These are phyloP conservation scores for Hybos culiciformis DNA, from an alignment of 2,888 invertebrate genomes.

Conservation along the genomic window DNA sequence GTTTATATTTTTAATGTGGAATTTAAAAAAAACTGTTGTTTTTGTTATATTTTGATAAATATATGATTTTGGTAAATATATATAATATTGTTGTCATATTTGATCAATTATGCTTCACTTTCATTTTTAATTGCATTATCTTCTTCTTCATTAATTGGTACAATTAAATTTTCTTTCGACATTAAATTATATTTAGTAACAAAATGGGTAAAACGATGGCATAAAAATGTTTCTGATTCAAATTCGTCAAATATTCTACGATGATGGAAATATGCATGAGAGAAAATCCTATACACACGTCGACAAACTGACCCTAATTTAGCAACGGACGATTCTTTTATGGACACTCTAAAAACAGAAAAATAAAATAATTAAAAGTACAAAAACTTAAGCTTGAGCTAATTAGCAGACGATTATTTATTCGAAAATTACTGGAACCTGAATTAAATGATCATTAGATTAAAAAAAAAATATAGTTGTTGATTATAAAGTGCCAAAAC, in stretches of 20 bases:
- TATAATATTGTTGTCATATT: neutral
- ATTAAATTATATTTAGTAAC: conserved; percentile 97
- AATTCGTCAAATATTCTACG: conserved; percentile 93
- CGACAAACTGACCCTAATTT: conserved; percentile 98
- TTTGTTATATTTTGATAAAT: conserved; percentile 8
- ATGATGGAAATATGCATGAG: conserved; percentile 99
- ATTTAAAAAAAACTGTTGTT: conserved; percentile 1
- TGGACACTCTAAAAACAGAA: conserved; percentile 90
- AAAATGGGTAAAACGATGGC: conserved; percentile 92
- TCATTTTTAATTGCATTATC: conserved; percentile 39
- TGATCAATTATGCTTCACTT: conserved; percentile 37
- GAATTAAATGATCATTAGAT: no score
- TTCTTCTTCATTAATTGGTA: conserved; percentile 85
- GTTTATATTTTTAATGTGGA: neutral
- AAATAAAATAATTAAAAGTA: conserved; percentile 4
- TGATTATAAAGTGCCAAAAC: no score
- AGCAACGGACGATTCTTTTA: conserved; percentile 96
- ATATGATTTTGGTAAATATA: conserved; percentile 8
- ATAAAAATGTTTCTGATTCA: conserved; percentile 90
- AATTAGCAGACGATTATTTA: neutral
- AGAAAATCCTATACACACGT: conserved; percentile 97
- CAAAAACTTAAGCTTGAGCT: neutral
- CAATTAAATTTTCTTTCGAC: conserved; percentile 96
- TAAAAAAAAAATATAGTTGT: no score
- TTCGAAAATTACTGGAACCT: neutral